Conservation (phyloP, 2,113 vertebrate genomes). For the Colossoma macropomum region DNA sequence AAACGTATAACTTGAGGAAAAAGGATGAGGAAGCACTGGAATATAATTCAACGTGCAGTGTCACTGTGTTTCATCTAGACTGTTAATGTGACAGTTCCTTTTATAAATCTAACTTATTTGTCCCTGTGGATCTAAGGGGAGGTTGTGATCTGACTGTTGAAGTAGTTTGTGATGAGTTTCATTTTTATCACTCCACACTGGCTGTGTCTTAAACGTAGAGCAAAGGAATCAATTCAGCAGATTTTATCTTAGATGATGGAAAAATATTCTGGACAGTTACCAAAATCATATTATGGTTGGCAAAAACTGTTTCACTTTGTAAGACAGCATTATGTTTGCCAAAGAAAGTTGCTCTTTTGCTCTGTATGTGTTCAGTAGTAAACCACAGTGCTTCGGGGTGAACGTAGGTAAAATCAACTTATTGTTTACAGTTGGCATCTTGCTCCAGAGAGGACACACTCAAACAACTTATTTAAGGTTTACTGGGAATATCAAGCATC, state of each 20-base stretch:
- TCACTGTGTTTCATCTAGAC: neutral
- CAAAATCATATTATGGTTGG: conserved; percentile 50
- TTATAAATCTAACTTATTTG: neutral
- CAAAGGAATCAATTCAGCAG: conserved; percentile 57
- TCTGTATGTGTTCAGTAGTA: neutral
- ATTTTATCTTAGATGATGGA: conserved; percentile 44
- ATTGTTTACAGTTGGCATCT: neutral
- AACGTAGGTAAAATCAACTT: neutral
- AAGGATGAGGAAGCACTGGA: neutral
- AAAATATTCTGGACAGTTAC: conserved; percentile 45
- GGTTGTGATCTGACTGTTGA: conserved; percentile 29
- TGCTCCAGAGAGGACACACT: neutral
- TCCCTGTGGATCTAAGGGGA: neutral
- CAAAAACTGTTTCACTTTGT: conserved; percentile 54
- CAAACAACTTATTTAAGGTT: conserved; percentile 13
- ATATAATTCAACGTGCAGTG: neutral
- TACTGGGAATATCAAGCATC: neutral
- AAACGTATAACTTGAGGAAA: neutral
- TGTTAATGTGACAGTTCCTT: neutral
- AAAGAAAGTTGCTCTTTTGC: neutral
- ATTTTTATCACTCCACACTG: conserved; percentile 58
- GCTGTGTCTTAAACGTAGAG: conserved; percentile 52
- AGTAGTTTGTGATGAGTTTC: conserved; percentile 61
- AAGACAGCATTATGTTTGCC: neutral
- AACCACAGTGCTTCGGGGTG: neutral